Base-by-base conservation (phyloP, 1,140 invertebrate species). In the Drosophila yakuba region DNA sequence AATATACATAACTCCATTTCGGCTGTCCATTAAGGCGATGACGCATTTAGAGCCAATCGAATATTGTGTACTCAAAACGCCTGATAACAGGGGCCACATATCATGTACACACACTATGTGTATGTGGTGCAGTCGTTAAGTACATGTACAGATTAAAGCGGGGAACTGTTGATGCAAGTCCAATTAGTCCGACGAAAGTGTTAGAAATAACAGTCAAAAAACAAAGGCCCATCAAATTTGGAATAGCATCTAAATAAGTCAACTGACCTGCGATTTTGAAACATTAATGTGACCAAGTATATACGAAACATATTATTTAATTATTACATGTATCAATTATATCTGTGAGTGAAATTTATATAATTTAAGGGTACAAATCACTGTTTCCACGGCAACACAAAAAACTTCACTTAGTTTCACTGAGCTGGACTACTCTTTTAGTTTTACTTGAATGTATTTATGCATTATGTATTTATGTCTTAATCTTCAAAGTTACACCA, bases 11-110 rank as follows among this genome's bases (percentile, higher is more conserved):
- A 45, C n/a, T 41, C 23, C 20, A 52, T 56, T 52, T 44, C n/a
- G 54, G 38, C 23, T 59, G 17, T 17, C 15, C 35, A 69, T 50
- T 43, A 20, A 15, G 47, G 35, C 43, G 64, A 71, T 74, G 72
- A 74, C 72, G 71, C 71, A 74, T 62, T 5, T 69, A 25, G 64
- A 69, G 38, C 20, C 52, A 58, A 71, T 68, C 64, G 35, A 69
- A 57, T n/a, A 57, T 60, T 68, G 61, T 68, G 32, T 64, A 44
- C 38, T 45, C n/a, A 25, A 47, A 69, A 52, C 2, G 36, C 43
- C 43, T 71, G 68, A 71, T 71, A 71, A 71, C 64, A 58, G 51
- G 11, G 47, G 15, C 45, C 58, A 43, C 36, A 43, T 60, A 66
- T 41, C 12, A 56, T 61, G 11, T 60, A 64, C 15, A 20, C 15